These are phyloP conservation scores for Anadara kagoshimensis DNA, from an alignment of 1,140 invertebrate genomes.

Conservation along the genomic window DNA sequence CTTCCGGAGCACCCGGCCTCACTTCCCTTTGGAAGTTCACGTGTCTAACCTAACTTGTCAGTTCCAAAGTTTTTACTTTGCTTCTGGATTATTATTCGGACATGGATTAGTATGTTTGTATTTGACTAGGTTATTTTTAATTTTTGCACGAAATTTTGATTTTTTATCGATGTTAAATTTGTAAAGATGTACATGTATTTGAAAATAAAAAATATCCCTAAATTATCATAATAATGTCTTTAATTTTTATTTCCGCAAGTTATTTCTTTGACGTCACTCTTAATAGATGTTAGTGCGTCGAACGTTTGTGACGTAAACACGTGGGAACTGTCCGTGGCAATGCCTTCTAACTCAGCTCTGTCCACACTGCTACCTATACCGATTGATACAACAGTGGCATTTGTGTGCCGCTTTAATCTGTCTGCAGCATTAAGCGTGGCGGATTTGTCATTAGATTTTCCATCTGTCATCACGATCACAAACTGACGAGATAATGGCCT, in stretches of 20 bases:
- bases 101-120: no score
- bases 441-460: slow-evolving; percentile 33
- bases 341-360: slow-evolving; percentile 43
- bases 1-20: no score
- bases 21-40: no score
- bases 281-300: slow-evolving; percentile 35
- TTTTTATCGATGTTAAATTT: no score
- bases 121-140: no score
- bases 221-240: no score
- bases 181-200: no score
- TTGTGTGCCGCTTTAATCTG: slow-evolving; percentile 40
- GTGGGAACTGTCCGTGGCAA: slow-evolving; percentile 45
- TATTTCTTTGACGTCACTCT: slow-evolving; percentile 35
- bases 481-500: slow-evolving; percentile 38
- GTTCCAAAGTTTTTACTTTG: no score
- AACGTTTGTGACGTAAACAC: slow-evolving; percentile 46
- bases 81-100: no score
- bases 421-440: slow-evolving; percentile 30
- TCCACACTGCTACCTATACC: slow-evolving; percentile 46
- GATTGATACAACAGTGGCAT: slow-evolving; percentile 41
- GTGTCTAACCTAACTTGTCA: no score
- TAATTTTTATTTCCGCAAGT: slow-evolving; percentile 40
- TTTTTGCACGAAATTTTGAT: no score
- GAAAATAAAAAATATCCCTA: no score
- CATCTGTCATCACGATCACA: slow-evolving; percentile 51